Base-by-base conservation (phyloP, 2,888 invertebrate species). In the Watsonalla cultraria region DNA sequence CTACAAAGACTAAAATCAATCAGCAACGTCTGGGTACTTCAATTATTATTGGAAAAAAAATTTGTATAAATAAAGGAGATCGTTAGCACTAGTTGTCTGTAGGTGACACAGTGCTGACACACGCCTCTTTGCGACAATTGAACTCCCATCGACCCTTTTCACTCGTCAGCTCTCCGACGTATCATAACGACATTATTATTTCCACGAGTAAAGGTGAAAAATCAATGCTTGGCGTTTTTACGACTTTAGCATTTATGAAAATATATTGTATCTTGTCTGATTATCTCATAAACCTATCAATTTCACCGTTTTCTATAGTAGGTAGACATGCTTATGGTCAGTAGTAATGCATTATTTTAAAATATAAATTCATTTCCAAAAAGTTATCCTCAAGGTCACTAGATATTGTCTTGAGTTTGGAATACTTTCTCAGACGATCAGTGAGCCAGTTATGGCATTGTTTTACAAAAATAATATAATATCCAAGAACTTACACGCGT, bases 61-160 rank as follows among this genome's bases (percentile, higher is more conserved):
- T 49, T 51, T 57, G 58, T 58, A 54, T 58, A 66, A 59, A 60
- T 64, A 66, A 65, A 65, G 69, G 60, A 62, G 70, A 65, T 83
- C 75, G 74, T 82, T 80, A 80, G 69, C 70, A 63, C 59, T 61
- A 57, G 57, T 60, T 70, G 70, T 69, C 72, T 78, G 79, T 59
- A 56, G 66, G 62, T 77, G 83, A 84, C 80, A 80, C 72, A 70
- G 69, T 72, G 82, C 79, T 82, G 82, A 84, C 84, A 77, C 69
- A 74, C 75, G 70, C 63, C 64, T 59, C 71, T 69, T 63, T 58
- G 58, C 67, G 68, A 67, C 70, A 73, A 73, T 68, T 61, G 63
- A 64, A 61, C 65, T 59, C 61, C 63, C 70, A 70, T 76, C 74
- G 77, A 82, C 80, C 82, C 83, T 81, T 70, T 62, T 80, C 76